Evolutionary conservation across 2,113 vertebrate species (phyloP), one percentile per base, ranked within the genome.

Genomic region (Pelvicachromis taeniatus): DNA sequence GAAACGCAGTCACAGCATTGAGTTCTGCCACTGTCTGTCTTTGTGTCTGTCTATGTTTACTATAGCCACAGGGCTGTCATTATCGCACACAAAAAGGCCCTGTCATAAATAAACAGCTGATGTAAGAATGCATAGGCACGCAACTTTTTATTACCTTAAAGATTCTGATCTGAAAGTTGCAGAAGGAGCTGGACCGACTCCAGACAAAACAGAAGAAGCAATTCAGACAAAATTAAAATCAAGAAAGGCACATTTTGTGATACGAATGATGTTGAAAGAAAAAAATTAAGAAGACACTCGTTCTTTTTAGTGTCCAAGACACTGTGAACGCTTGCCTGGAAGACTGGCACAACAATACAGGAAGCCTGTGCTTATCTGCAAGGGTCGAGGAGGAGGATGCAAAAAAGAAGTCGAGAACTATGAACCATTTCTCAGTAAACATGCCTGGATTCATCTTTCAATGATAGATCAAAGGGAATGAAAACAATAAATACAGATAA

Each of bases 1-100:
- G 31, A 53, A 42, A 77, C 1, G 3, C 40, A 13, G 55, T 35
- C 61, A 16, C 82, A 92, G 78, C 88, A 92, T 91, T 88, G 54
- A 81, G 88, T 91, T 91, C 80, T 77, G 81, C 89, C 86, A 77
- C 83, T 85, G 87, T 84, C 55, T 87, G 85, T 65, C 56, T 88
- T 78, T 21, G 45, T 70, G 54, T 75, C 45, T 77, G 82, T 52
- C 50, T 89, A 65, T 81, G 73, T 92, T 83, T 54, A 40, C 81
- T 58, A 50, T 52, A 85, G 80, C 83, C 52, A 58, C 75, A 82
- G 80, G 55, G 21, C 48, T 82, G 45, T 91, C 56, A 75, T 89
- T 73, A 86, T 52, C 77, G 21, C 31, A 9, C 31, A 84, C 61
- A 83, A 68, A 88, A 79, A 68, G 48, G 17, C 61, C 19, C 54